Base-by-base conservation (phyloP, 2,888 invertebrate species). In the Apodemia mormo region DNA sequence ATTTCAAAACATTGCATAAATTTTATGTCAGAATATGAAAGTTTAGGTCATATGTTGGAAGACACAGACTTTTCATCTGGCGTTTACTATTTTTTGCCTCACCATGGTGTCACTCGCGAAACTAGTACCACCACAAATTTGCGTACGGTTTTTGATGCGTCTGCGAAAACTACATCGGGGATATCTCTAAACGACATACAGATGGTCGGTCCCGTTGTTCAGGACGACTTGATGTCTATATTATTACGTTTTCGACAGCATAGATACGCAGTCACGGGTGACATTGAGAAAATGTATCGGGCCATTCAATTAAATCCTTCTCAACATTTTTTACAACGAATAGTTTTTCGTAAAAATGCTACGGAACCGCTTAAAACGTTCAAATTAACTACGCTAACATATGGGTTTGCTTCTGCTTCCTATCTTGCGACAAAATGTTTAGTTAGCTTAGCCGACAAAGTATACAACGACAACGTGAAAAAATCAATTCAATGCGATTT, bases 21-120 rank as follows among this genome's bases (percentile, higher is more conserved):
- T 37, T 79, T 79, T 37, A 77, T 80, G 74, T 29, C 58, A 43
- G 77, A 79, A 69, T 79, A 79, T 54, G 61, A 70, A 52, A 9
- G 64, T 9, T 69, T 79, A 49, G 75, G 76, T 37, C 77, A 78
- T 56, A 78, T 79, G 77, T 70, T 74, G 14, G 69, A 70, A 69
- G 64, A 72, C 54, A 49, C 66, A n/a, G 14, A 64, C 30, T 56
- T 8, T 7, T 7, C 22, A 22, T 1, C 29, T 7, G n/a, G 7
- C 33, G 37, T 49, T 49, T 2, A 49, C 14, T 49, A 49, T 49
- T 49, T 49, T 49, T 49, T 49, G 49, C 49, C 49, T 12, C 49
- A 7, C 9, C 49, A 49, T 10, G 49, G 49, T 7, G 49, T 49
- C 14, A 49, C 14, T 2, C 49, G 49, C 14, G 49, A 49, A 9